These are phyloP conservation scores for Falco biarmicus DNA, from an alignment of 2,797 vertebrate genomes.

Conservation along the genomic window DNA sequence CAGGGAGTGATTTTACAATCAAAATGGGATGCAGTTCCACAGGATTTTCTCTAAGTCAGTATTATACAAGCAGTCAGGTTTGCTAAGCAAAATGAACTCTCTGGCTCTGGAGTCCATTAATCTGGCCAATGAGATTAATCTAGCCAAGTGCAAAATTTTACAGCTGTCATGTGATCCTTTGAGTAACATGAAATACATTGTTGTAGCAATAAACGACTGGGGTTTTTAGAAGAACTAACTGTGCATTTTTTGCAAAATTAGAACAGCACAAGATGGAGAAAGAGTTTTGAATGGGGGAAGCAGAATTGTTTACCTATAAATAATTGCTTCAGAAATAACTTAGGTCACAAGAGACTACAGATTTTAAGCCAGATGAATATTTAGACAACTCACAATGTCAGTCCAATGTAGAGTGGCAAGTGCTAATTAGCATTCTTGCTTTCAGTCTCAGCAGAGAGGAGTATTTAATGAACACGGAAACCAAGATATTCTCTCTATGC, in stretches of 20 bases:
- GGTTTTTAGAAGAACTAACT: background rate
- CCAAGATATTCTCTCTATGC: background rate
- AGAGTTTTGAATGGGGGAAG: background rate
- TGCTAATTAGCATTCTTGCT: constrained; percentile 4
- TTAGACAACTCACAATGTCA: background rate
- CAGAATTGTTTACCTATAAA: background rate
- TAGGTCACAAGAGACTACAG: background rate
- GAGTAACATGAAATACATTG: background rate
- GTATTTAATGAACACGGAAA: constrained; percentile 19
- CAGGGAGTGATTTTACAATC: background rate
- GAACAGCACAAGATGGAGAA: background rate
- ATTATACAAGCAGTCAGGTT: background rate
- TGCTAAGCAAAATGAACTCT: background rate
- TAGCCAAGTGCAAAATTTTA: background rate
- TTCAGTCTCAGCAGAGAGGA: background rate
- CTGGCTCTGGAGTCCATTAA: background rate
- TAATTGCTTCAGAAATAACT: background rate
- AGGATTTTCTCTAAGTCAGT: background rate
- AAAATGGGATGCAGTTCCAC: background rate
- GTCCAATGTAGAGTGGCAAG: background rate
- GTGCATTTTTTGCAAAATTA: background rate
- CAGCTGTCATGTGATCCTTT: background rate
- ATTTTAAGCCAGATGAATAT: background rate
- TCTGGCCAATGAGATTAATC: background rate
- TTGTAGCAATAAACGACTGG: background rate